These are phyloP conservation scores for Poeciliopsis turrubarensis DNA, from an alignment of 2,113 vertebrate genomes.

Conservation along the genomic window DNA sequence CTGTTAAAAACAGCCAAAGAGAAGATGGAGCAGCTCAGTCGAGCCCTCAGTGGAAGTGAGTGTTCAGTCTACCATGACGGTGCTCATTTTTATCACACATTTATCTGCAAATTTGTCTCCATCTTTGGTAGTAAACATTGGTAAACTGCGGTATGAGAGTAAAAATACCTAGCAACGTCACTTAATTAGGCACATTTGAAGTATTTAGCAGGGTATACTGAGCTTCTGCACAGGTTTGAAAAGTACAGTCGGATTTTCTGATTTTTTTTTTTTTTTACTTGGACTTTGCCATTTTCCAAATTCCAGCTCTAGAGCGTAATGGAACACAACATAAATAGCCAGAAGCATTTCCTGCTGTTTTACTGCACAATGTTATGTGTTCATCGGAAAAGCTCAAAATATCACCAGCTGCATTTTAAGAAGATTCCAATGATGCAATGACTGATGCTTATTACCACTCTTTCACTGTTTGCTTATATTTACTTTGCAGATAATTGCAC, in stretches of 20 bases:
- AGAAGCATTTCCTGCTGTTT: too few species aligned
- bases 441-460: too few species aligned
- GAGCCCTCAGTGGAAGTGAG: constrained; percentile 94
- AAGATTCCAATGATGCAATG: too few species aligned
- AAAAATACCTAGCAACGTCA: background rate
- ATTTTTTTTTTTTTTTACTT: too few species aligned
- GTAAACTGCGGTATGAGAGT: constrained; percentile 9
- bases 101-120: constrained; percentile 36
- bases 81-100: constrained; percentile 39
- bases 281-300: too few species aligned
- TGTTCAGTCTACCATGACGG: constrained; percentile 41
- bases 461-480: too few species aligned
- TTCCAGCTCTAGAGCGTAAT: too few species aligned
- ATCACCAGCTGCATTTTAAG: too few species aligned
- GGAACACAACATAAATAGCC: too few species aligned
- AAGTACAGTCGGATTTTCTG: background rate
- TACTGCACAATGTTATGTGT: too few species aligned
- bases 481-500: too few species aligned
- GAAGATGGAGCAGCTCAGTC: constrained; percentile 99
- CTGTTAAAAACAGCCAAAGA: constrained; percentile 99
- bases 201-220: constrained; percentile 24
- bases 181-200: constrained; percentile 11
- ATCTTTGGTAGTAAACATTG: constrained; percentile 30
- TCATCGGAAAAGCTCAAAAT: too few species aligned
- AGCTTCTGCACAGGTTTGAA: background rate